These are phyloP conservation scores for Pandemis cinnamomeana DNA, from an alignment of 2,888 invertebrate genomes.

Conservation along the genomic window DNA sequence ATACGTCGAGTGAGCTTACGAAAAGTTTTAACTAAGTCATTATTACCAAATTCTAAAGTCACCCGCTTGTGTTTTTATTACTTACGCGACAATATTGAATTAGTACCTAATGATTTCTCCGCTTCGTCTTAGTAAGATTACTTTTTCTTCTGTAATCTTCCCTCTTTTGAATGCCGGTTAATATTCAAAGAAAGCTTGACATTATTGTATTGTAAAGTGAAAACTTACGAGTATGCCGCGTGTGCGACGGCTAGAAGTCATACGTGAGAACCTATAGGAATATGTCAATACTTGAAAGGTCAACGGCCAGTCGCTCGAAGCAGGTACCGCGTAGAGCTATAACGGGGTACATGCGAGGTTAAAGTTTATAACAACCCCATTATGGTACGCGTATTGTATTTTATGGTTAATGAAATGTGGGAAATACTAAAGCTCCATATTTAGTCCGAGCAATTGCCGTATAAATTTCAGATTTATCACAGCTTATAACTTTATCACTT, in stretches of 20 bases:
- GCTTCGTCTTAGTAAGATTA: background rate
- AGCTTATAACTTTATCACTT: background rate
- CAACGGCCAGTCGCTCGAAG: constrained; percentile 76
- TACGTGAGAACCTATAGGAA: constrained; percentile 83
- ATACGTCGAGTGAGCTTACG: too few species aligned
- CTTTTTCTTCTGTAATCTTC: background rate
- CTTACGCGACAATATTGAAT: too few species aligned
- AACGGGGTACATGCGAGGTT: constrained; percentile 56
- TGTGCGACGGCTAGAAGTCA: constrained; percentile 62
- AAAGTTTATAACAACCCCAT: constrained; percentile 41
- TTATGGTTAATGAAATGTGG: constrained; percentile 33
- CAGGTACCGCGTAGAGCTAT: constrained; percentile 71
- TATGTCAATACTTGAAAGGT: constrained; percentile 84
- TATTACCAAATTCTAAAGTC: too few species aligned
- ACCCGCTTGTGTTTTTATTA: too few species aligned
- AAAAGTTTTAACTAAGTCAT: too few species aligned
- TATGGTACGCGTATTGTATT: constrained; percentile 32
- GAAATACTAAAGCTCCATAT: constrained; percentile 1
- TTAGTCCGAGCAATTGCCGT: background rate
- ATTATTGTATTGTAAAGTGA: constrained; percentile 52
- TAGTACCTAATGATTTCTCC: background rate
- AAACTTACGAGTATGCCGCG: constrained; percentile 61
- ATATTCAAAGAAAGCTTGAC: constrained; percentile 26
- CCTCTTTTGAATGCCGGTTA: background rate
- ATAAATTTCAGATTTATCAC: background rate